phyloP scores from a whole-genome alignment of 1,140 invertebrate species.

The Drosophila willistoni region DNA sequence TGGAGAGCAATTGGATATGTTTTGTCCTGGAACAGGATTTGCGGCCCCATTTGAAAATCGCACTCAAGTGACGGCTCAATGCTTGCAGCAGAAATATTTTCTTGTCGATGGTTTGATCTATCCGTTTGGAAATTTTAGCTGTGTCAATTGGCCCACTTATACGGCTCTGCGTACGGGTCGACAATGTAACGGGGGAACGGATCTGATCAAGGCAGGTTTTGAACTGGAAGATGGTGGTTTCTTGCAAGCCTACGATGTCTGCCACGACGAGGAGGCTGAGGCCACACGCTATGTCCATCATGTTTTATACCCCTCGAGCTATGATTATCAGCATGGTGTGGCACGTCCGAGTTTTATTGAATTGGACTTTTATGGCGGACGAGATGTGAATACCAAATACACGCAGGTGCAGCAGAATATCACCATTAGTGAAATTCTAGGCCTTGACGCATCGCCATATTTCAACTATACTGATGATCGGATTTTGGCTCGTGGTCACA shows the following conservation, averaged over 20 bases:
- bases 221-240: slow-evolving; percentile 73
- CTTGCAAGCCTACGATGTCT: slow-evolving; percentile 82
- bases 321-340: slow-evolving; percentile 72
- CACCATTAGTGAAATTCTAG: slow-evolving; percentile 74
- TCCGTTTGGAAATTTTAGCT: slow-evolving; percentile 75
- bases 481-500: slow-evolving; percentile 87
- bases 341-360: slow-evolving; percentile 69
- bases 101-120: slow-evolving; percentile 67
- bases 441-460: slow-evolving; percentile 64
- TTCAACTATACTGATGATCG: slow-evolving; percentile 69
- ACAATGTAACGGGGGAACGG: slow-evolving; percentile 74
- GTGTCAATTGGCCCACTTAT: slow-evolving; percentile 58
- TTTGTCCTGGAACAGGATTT: slow-evolving; percentile 62
- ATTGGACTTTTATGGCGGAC: slow-evolving; percentile 74
- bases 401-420: slow-evolving; percentile 71
- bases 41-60: slow-evolving; percentile 55
- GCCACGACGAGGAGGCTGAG: slow-evolving; percentile 80
- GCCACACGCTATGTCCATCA: slow-evolving; percentile 83
- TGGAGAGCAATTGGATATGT: slow-evolving; percentile 74
- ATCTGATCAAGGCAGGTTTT: slow-evolving; percentile 78
- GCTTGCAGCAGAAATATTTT: slow-evolving; percentile 69
- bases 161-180: slow-evolving; percentile 73
- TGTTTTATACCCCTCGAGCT: slow-evolving; percentile 74
- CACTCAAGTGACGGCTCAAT: slow-evolving; percentile 64
- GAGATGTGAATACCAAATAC: slow-evolving; percentile 77